A percentile compares a stretch with the other conserved stretches of the same genome.
phyloP scores from a whole-genome alignment of 2,797 vertebrate species.

The Gymnocypris eckloni region DNA sequence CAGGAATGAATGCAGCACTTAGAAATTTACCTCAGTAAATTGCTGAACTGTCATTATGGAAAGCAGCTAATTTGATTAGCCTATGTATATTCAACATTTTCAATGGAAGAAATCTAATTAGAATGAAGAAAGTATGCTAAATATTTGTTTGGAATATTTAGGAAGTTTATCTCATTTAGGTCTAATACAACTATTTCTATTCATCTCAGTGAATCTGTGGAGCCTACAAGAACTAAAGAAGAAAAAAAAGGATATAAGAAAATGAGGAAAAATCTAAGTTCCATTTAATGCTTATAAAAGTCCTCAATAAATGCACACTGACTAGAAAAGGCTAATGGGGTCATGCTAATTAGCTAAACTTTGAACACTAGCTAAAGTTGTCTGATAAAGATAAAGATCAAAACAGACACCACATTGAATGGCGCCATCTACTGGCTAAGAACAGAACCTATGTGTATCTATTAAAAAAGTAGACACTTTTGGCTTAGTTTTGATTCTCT shows the following conservation, averaged over 20 bases:
- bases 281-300: background rate
- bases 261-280: too few relatives aligned
- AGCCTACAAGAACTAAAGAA: background rate
- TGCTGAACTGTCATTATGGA: background rate
- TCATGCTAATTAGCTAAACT: background rate
- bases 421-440: constrained; percentile 25
- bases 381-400: background rate
- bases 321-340: background rate
- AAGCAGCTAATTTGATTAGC: background rate
- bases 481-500: background rate
- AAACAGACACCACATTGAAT: background rate
- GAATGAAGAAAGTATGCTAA: background rate
- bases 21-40: background rate
- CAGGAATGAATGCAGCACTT: background rate
- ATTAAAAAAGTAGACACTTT: background rate
- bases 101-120: background rate
- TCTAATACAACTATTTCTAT: background rate
- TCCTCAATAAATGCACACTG: background rate
- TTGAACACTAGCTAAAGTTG: background rate
- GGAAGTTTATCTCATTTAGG: background rate
- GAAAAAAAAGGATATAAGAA: too few relatives aligned
- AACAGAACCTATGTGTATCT: background rate
- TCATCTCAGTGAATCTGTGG: background rate
- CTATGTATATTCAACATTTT: background rate
- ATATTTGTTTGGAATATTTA: background rate